These are phyloP conservation scores for Sturnus vulgaris DNA, from an alignment of 2,113 vertebrate genomes.

Conservation along the genomic window DNA sequence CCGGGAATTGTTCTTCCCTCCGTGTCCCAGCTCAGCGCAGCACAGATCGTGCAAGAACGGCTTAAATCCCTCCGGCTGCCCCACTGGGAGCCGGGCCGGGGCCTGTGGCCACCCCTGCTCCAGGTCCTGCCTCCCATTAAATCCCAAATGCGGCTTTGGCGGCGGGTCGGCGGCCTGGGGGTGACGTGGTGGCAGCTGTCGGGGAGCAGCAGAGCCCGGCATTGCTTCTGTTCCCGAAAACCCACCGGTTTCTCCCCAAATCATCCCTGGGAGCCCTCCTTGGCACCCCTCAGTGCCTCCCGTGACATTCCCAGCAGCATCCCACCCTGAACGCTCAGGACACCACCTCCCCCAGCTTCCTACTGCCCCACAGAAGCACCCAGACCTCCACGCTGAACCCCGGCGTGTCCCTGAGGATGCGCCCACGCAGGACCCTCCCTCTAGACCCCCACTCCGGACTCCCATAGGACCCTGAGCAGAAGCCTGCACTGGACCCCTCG, in stretches of 20 bases:
- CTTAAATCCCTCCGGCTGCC: not conserved
- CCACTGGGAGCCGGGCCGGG: not conserved
- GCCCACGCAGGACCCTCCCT: not conserved
- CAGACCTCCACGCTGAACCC: not conserved
- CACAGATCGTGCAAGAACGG: not conserved
- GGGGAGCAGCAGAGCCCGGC: not conserved
- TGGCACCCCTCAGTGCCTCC: not conserved
- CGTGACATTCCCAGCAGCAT: not conserved
- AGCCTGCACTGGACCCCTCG: too few species aligned
- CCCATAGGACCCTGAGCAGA: not conserved
- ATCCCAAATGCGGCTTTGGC: not conserved
- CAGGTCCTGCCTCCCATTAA: not conserved
- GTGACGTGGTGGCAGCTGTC: not conserved
- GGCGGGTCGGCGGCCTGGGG: not conserved
- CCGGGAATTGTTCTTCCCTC: constrained; percentile 16
- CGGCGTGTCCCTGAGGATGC: not conserved
- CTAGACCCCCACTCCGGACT: not conserved
- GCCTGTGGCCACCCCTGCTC: not conserved
- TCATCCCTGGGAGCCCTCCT: not conserved
- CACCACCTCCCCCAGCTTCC: not conserved
- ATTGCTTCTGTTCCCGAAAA: not conserved
- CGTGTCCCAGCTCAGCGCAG: not conserved
- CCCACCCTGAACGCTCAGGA: not conserved
- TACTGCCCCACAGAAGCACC: not conserved
- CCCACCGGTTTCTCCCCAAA: not conserved